Percentiles rank a stretch among this genome's conserved stretches.
These are phyloP conservation scores for Pyrocoelia pectoralis DNA, from an alignment of 2,888 invertebrate species.

Conservation along the genomic window DNA sequence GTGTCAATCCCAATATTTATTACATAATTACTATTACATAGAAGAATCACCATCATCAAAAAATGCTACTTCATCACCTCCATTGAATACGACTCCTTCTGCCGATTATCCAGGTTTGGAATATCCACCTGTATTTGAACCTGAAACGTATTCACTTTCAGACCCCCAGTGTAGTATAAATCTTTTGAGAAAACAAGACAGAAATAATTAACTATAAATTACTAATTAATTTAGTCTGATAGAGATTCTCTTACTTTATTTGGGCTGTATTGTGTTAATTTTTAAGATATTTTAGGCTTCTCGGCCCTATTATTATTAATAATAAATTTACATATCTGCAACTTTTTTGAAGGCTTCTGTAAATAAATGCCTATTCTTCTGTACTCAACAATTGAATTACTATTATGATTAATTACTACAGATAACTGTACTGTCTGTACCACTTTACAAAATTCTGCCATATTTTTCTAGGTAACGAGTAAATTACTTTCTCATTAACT, in stretches of 20 bases:
- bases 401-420: too few species aligned
- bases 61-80: slow-evolving; percentile 8
- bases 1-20: slow-evolving; percentile 13
- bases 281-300: not conserved
- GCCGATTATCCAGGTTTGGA: slow-evolving; percentile 82
- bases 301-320: too few species aligned
- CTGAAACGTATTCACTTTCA: slow-evolving; percentile 81
- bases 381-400: too few species aligned
- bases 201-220: slow-evolving; percentile 17
- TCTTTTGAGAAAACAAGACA: slow-evolving; percentile 52
- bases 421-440: too few species aligned
- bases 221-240: not conserved
- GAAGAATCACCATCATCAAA: slow-evolving; percentile 2
- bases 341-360: too few species aligned
- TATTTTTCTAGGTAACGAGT: too few species aligned
- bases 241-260: not conserved
- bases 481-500: too few species aligned
- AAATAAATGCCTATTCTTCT: too few species aligned
- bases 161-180: slow-evolving; percentile 61
- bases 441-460: too few species aligned
- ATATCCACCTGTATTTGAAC: slow-evolving; percentile 86
- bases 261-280: not conserved
- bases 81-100: slow-evolving; percentile 54
- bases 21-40: slow-evolving; percentile 16
- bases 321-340: too few species aligned